A percentile compares a stretch with the other conserved stretches of the same genome.
Conservation (phyloP, 2,888 invertebrate species). For the Crossocerus cetratus region DNA sequence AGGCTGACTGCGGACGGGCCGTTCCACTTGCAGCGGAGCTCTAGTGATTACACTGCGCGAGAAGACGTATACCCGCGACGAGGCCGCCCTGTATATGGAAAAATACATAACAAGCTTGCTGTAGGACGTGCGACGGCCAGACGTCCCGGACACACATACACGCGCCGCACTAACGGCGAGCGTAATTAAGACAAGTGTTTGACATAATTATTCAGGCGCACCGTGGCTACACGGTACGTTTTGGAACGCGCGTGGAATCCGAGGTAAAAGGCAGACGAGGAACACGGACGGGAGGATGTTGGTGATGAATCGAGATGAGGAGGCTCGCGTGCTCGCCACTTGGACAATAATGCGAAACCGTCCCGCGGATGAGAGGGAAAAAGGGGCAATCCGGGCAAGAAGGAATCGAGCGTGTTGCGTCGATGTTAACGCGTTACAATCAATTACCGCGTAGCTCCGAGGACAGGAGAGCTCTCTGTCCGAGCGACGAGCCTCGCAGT, state of each 20-base stretch:
- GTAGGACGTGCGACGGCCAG: neutral
- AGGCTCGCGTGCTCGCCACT: neutral
- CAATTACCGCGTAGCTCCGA: constrained; percentile 45
- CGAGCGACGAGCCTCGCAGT: constrained; percentile 31
- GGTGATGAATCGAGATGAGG: neutral
- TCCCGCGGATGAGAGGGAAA: constrained; percentile 8
- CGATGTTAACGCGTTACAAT: constrained; percentile 37
- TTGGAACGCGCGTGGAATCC: neutral
- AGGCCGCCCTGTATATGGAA: neutral
- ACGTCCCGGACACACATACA: neutral
- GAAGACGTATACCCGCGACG: neutral
- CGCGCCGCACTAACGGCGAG: neutral
- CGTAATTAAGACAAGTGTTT: neutral
- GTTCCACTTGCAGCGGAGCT: constrained; percentile 1
- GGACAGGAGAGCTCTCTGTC: constrained; percentile 22
- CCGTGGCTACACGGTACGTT: neutral
- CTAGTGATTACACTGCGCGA: neutral
- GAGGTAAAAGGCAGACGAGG: neutral
- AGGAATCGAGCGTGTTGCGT: constrained; percentile 21
- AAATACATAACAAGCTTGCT: neutral
- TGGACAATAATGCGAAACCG: neutral
- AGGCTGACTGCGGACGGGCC: constrained; percentile 8
- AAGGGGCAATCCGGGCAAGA: constrained; percentile 10
- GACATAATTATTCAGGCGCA: constrained; percentile 3
- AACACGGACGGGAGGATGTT: neutral